Base-by-base conservation (phyloP, 2,888 invertebrate species). In the Clistopyga incitator region DNA sequence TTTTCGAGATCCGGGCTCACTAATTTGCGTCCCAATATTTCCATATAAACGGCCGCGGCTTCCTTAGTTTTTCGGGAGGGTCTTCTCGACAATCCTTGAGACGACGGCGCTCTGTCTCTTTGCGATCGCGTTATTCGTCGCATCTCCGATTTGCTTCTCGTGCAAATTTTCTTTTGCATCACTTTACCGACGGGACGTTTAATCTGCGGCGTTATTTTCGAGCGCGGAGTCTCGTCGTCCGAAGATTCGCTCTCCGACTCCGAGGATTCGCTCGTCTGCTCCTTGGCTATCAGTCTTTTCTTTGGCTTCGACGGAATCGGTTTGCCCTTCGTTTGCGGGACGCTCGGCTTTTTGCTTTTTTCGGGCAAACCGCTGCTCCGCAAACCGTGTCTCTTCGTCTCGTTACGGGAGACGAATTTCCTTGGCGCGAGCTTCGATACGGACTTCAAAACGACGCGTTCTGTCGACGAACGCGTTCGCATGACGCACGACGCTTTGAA, bases 11-110 rank as follows among this genome's bases (percentile, higher is more conserved):
- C 95, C 34, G 95, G 95, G 86, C 95, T 94, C 23, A 95, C 95
- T 71, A 96, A 93, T 90, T 96, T 96, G 87, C 96, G 95, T 3
- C 96, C 96, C 67, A 97, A 94, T 85, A 96, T 95, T 89, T 96
- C 96, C 95, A 97, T 96, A 86, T 96, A 96, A 76, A 96, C 95
- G 8, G 96, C 95, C 1, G 96, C 96, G 29, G 96, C 96, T 92
- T 96, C 96, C 92, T 97, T 97, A 0, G 96, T 96, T 92, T 96
- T 96, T 47, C 97, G 94, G 11, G 95, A 94, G 0, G 96, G 96
- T 54, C 96, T 91, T 81, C 91, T 90, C 6, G 90, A 78, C 29
- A 76, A 29, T 25, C 18, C 42, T 2, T 74, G 15, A 0, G 64
- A 13, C 13, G 50, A 68, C n/a, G 11, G 59, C n/a, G 56, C 38